These are phyloP conservation scores for Pao palembangensis DNA, from an alignment of 2,113 vertebrate genomes.

Conservation along the genomic window DNA sequence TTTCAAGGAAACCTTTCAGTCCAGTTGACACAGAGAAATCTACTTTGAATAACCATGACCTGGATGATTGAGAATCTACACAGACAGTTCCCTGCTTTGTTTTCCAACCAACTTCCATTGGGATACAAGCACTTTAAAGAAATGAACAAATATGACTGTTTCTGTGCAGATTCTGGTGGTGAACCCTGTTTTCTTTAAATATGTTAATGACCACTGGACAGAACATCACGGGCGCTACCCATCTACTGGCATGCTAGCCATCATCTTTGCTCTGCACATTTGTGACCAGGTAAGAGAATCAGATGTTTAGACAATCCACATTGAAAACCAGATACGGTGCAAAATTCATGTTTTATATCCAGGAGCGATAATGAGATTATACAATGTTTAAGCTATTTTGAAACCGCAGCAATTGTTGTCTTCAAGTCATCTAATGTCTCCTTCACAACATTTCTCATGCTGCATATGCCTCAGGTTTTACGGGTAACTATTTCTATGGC, in stretches of 20 bases:
- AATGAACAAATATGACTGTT: not conserved
- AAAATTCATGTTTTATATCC: not conserved
- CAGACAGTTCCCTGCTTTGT: too few relatives aligned
- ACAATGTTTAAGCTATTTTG: too few relatives aligned
- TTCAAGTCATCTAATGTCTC: not conserved
- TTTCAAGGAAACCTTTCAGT: too few relatives aligned
- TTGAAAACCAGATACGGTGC: too few relatives aligned
- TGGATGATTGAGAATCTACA: too few relatives aligned
- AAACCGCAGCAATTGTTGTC: too few relatives aligned
- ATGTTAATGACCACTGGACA: slow-evolving; percentile 73
- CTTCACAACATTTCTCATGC: not conserved
- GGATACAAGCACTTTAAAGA: not conserved
- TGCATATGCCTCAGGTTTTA: too few relatives aligned
- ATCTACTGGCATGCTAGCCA: slow-evolving; percentile 77
- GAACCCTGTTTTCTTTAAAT: slow-evolving; percentile 76
- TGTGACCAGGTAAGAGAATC: slow-evolving; percentile 72
- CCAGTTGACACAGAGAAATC: too few relatives aligned
- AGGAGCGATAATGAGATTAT: not conserved
- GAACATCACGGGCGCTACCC: slow-evolving; percentile 76
- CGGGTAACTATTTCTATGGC: too few relatives aligned
- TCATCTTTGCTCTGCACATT: slow-evolving; percentile 76
- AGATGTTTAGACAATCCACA: not conserved
- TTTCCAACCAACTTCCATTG: too few relatives aligned
- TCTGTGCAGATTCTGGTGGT: slow-evolving; percentile 71
- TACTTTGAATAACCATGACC: too few relatives aligned